Percentiles rank a stretch among this genome's conserved stretches.
Conservation (phyloP, 2,797 vertebrate species). For the Chiroxiphia lanceolata region DNA sequence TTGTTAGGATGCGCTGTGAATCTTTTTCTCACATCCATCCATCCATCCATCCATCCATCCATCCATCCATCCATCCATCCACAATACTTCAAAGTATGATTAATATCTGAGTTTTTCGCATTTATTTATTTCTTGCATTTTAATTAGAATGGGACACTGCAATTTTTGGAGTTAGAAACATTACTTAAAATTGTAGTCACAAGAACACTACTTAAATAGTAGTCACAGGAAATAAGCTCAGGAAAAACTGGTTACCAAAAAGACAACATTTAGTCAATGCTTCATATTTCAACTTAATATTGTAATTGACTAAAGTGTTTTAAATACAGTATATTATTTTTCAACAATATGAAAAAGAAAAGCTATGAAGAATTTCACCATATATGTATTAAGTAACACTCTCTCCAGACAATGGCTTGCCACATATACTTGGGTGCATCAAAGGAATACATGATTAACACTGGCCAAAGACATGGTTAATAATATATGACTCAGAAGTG, state of each 20-base stretch:
- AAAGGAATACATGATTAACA: not conserved
- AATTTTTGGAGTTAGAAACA: not conserved
- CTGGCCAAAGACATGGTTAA: not conserved
- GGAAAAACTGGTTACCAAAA: not conserved
- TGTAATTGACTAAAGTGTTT: not conserved
- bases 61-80: not conserved
- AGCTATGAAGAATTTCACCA: not conserved
- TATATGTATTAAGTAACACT: not conserved
- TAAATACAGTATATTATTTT: not conserved
- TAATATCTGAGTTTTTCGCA: not conserved
- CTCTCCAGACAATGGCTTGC: not conserved
- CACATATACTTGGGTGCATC: not conserved
- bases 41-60: not conserved
- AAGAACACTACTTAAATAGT: not conserved
- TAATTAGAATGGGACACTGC: not conserved
- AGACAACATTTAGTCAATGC: not conserved
- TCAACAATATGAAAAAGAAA: not conserved
- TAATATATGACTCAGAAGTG: not conserved
- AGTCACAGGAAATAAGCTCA: not conserved
- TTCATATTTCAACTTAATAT: not conserved
- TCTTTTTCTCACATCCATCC: not conserved
- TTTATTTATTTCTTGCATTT: not conserved
- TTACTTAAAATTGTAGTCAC: not conserved
- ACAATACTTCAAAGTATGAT: not conserved
- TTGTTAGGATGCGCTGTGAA: not conserved